phyloP scores from a whole-genome alignment of 2,797 vertebrate species.

The Poeciliopsis infans region DNA sequence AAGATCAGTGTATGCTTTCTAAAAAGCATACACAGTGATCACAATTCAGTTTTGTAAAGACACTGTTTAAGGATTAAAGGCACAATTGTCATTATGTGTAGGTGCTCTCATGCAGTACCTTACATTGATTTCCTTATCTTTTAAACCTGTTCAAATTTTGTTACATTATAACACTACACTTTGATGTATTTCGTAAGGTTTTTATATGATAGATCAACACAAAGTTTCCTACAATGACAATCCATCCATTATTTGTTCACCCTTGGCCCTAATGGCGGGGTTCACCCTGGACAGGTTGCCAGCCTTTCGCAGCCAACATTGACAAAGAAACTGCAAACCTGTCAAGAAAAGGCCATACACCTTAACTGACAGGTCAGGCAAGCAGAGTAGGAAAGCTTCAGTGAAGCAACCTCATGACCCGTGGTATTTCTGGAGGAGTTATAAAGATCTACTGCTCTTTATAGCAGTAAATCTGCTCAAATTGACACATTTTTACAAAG shows the following conservation, averaged over 20 bases:
- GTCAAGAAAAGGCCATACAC: neutral
- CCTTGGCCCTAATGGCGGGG: too few relatives aligned
- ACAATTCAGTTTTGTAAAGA: neutral
- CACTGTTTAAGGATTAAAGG: neutral
- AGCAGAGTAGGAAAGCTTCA: neutral
- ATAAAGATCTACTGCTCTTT: neutral
- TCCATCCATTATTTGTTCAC: too few relatives aligned
- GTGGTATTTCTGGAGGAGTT: neutral
- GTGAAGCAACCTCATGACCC: neutral
- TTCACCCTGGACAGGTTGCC: too few relatives aligned
- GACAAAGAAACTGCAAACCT: neutral
- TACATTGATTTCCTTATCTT: neutral
- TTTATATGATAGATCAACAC: neutral
- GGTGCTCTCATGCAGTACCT: neutral
- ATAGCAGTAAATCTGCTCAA: neutral
- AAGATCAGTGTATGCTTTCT: neutral
- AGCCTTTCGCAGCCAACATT: too few relatives aligned
- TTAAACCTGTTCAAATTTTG: neutral
- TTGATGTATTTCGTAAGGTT: neutral
- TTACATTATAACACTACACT: neutral
- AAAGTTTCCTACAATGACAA: neutral
- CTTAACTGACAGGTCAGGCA: neutral
- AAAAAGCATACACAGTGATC: neutral
- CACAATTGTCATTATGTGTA: neutral
- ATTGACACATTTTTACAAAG: neutral